These are phyloP conservation scores for Malthinus flaveolus DNA, from an alignment of 2,888 invertebrate species.

Conservation along the genomic window DNA sequence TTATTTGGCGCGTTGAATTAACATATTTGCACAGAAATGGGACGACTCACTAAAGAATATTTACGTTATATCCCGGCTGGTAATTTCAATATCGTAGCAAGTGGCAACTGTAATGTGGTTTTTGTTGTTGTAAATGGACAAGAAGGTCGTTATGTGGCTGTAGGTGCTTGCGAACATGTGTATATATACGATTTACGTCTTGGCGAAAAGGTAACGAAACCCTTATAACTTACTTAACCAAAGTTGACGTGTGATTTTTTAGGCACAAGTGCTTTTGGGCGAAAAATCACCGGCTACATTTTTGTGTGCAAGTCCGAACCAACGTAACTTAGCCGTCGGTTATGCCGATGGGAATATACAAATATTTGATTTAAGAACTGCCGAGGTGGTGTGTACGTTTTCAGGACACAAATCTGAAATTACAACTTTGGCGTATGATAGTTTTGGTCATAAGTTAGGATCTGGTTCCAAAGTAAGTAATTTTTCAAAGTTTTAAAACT, in stretches of 20 bases:
- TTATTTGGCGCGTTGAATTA: too few relatives aligned
- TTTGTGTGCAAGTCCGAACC: conserved; percentile 75
- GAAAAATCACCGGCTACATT: conserved; percentile 80
- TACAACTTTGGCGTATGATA: conserved; percentile 81
- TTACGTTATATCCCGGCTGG: conserved; percentile 82
- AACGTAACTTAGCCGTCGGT: conserved; percentile 83
- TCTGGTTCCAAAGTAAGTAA: conserved; percentile 82
- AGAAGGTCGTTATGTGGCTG: conserved; percentile 83
- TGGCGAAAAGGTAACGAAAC: conserved; percentile 70
- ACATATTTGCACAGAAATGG: conserved; percentile 65
- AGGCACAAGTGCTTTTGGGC: conserved; percentile 79
- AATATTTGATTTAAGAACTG: conserved; percentile 76
- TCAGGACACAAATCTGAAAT: conserved; percentile 87
- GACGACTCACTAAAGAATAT: conserved; percentile 90
- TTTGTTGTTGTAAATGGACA: conserved; percentile 78
- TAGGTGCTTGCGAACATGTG: conserved; percentile 93
- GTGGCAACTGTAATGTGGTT: conserved; percentile 75
- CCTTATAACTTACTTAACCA: background rate
- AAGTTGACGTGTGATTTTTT: conserved; percentile 36
- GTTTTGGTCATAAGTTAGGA: conserved; percentile 79
- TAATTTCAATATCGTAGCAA: conserved; percentile 86
- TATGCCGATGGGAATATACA: conserved; percentile 88
- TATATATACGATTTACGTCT: conserved; percentile 92
- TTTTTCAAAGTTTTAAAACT: conserved; percentile 1
- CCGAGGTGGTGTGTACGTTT: conserved; percentile 72